phyloP scores from a whole-genome alignment of 2,797 vertebrate species.

The Gallinago stenura region DNA sequence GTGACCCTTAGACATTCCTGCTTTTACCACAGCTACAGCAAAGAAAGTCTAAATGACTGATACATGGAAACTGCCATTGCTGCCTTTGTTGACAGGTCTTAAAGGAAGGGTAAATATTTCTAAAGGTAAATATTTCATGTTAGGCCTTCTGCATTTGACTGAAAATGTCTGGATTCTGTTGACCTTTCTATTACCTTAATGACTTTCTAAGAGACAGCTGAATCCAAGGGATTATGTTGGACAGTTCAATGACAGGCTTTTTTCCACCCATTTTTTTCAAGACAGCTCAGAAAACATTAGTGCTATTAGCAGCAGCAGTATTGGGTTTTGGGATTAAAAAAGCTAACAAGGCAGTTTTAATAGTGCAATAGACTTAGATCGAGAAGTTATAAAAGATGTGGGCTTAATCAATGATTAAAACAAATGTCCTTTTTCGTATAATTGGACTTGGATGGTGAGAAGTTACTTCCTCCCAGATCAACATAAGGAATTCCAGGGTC shows the following conservation, averaged over 20 bases:
- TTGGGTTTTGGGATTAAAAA: neutral
- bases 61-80: neutral
- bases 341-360: neutral
- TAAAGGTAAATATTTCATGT: neutral
- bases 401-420: neutral
- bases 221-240: neutral
- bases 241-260: neutral
- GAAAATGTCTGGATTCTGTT: neutral
- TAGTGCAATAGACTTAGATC: neutral
- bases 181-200: neutral
- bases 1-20: neutral
- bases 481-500: neutral
- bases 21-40: neutral
- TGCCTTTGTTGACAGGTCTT: neutral
- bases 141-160: neutral
- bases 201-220: conserved; percentile 12
- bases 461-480: neutral
- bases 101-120: neutral
- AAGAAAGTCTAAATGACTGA: neutral
- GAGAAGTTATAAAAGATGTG: neutral
- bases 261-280: neutral
- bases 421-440: neutral
- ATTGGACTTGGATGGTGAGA: neutral
- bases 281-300: neutral
- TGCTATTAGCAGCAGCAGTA: neutral